phyloP scores from a whole-genome alignment of 2,113 vertebrate genomes.

The Leptocoma aspasia region DNA sequence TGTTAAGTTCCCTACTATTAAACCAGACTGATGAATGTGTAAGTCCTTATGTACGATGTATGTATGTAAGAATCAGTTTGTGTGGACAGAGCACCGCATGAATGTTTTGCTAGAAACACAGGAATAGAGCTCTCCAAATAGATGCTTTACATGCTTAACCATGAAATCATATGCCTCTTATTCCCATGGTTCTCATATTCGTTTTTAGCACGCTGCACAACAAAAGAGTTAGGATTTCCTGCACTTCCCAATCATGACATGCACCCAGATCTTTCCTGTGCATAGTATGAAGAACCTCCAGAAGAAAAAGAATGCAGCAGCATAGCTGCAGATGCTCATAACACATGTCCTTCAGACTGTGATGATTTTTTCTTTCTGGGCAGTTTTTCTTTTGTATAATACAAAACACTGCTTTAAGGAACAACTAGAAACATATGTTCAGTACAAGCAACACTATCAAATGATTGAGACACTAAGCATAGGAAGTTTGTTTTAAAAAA shows the following conservation, averaged over 20 bases:
- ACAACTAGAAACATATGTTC: neutral
- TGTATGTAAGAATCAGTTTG: neutral
- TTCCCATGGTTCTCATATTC: neutral
- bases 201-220: neutral
- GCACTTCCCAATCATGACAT: neutral
- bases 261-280: neutral
- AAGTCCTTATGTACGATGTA: neutral
- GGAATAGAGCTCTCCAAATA: neutral
- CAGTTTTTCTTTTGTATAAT: neutral
- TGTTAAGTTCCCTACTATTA: neutral
- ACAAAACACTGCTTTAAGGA: neutral
- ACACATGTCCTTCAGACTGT: neutral
- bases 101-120: neutral
- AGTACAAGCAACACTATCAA: neutral
- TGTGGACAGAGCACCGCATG: neutral
- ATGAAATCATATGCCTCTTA: neutral
- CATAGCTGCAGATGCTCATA: neutral
- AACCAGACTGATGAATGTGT: accelerated
- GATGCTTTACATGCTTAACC: neutral
- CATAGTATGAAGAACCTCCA: neutral
- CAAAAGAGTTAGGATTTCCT: neutral
- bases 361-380: neutral
- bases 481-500: conserved; percentile 1
- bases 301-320: neutral
- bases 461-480: neutral